These are phyloP conservation scores for Eurois occulta DNA, from an alignment of 2,888 invertebrate species.

Conservation along the genomic window DNA sequence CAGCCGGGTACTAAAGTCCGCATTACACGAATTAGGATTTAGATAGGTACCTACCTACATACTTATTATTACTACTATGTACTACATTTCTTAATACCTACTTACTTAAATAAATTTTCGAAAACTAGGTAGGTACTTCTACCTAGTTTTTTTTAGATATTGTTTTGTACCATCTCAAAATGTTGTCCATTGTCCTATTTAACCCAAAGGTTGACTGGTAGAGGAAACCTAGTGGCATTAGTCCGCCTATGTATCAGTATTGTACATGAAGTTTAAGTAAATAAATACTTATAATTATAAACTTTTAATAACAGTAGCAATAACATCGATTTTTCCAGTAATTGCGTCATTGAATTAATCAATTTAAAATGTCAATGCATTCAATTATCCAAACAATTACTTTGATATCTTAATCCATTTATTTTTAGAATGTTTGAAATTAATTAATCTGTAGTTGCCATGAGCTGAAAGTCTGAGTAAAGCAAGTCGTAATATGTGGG, in stretches of 20 bases:
- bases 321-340: not conserved
- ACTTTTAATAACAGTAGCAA: not conserved
- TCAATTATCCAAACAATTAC: slow-evolving; percentile 6
- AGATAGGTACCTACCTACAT: not conserved
- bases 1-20: slow-evolving; percentile 17
- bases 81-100: no score
- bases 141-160: no score
- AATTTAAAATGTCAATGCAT: slow-evolving; percentile 16
- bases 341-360: slow-evolving; percentile 2
- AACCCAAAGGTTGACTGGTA: no score
- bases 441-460: not conserved
- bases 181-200: no score
- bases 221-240: no score
- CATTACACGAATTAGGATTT: slow-evolving; percentile 10
- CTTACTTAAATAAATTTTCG: no score
- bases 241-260: no score
- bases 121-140: no score
- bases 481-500: slow-evolving; percentile 27
- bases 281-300: not conserved
- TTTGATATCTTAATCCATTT: slow-evolving; percentile 8
- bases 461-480: not conserved
- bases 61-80: not conserved
- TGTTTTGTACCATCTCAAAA: no score
- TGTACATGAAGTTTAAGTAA: no score
- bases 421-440: not conserved